phyloP scores from a whole-genome alignment of 2,797 vertebrate genomes.

The Poeciliopsis presidionis region DNA sequence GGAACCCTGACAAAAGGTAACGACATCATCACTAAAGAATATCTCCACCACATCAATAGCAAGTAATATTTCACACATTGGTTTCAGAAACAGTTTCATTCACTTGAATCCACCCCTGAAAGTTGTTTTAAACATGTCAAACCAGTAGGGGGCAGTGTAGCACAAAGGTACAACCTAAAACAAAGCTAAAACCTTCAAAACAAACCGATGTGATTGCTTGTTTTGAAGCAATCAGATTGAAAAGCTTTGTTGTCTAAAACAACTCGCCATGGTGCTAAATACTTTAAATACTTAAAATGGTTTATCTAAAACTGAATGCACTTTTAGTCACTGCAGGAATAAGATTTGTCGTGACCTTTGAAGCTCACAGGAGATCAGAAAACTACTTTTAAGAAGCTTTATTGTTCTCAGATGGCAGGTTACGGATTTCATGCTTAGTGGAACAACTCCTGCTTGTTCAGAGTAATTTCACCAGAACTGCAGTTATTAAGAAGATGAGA shows the following conservation, averaged over 20 bases:
- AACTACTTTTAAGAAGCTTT: constrained; percentile 15
- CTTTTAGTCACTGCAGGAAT: not conserved
- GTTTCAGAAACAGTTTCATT: too few relatives aligned
- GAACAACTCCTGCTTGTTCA: constrained; percentile 25
- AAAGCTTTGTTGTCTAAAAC: not conserved
- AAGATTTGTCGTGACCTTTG: constrained; percentile 4
- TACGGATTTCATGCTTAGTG: constrained; percentile 27
- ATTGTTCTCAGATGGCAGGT: constrained; percentile 5
- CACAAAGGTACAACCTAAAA: too few relatives aligned
- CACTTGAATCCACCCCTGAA: too few relatives aligned
- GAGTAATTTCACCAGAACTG: constrained; percentile 9
- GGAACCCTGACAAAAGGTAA: constrained; percentile 30
- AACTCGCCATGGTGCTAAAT: not conserved
- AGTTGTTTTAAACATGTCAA: too few relatives aligned
- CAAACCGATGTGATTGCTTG: too few relatives aligned
- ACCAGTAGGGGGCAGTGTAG: too few relatives aligned
- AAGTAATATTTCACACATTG: too few relatives aligned
- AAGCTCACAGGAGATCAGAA: constrained; percentile 16
- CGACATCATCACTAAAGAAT: not conserved
- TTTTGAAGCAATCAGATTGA: too few relatives aligned
- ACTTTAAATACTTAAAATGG: not conserved
- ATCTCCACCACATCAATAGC: too few relatives aligned
- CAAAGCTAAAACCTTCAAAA: too few relatives aligned
- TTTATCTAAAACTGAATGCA: not conserved
- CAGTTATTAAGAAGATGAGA: constrained; percentile 21